Percentiles rank a stretch among this genome's conserved stretches.
These are phyloP conservation scores for Sitta carolinensis DNA, from an alignment of 2,797 vertebrate species.

Conservation along the genomic window DNA sequence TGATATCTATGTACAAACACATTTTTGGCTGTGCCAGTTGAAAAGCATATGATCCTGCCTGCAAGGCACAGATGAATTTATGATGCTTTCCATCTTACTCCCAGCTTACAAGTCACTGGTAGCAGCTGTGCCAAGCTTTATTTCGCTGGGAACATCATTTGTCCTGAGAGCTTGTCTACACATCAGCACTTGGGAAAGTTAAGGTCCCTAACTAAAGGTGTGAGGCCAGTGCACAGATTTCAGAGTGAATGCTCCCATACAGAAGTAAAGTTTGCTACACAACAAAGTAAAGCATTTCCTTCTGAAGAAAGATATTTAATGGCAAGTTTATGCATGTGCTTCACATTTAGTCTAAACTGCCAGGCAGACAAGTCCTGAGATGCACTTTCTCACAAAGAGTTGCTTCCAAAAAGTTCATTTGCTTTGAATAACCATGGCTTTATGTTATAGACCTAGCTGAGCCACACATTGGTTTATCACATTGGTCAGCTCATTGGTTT, in stretches of 20 bases:
- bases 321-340: neutral
- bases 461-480: neutral
- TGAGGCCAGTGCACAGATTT: neutral
- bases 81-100: conserved; percentile 31
- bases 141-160: conserved; percentile 4
- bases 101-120: conserved; percentile 4
- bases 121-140: conserved; percentile 18
- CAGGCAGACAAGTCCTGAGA: neutral
- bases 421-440: neutral
- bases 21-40: conserved; percentile 51
- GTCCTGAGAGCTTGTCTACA: neutral
- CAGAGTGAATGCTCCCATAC: neutral
- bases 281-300: neutral
- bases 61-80: conserved; percentile 41
- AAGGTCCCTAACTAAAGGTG: neutral
- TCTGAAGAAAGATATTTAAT: neutral
- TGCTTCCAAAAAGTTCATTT: neutral
- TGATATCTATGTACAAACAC: conserved; percentile 60
- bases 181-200: neutral
- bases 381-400: neutral
- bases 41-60: conserved; percentile 64
- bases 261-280: neutral
- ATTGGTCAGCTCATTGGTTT: neutral
- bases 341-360: neutral
- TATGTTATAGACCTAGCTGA: neutral